A percentile compares a stretch with the other conserved stretches of the same genome.
phyloP scores from a whole-genome alignment of 2,113 vertebrate genomes.

The Antechinus stuartii region DNA sequence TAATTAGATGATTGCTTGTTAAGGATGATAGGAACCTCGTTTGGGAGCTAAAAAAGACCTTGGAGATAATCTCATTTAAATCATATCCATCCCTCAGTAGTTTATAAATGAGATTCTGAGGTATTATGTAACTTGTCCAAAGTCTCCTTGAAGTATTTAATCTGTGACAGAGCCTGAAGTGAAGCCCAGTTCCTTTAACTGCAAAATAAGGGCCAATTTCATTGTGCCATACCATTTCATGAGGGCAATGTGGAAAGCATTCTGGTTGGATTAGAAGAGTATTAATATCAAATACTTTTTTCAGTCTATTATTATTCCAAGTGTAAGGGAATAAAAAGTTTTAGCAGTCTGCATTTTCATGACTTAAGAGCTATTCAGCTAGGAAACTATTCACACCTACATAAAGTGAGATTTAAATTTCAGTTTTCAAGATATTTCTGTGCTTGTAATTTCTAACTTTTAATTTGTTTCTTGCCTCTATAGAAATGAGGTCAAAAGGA shows the following conservation, averaged over 20 bases:
- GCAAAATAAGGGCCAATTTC: background rate
- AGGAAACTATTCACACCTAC: background rate
- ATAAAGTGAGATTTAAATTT: background rate
- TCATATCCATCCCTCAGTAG: background rate
- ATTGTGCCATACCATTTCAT: background rate
- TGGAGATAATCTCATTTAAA: background rate
- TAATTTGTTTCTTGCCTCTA: background rate
- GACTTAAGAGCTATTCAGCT: background rate
- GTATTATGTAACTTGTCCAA: background rate
- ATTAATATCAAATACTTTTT: background rate
- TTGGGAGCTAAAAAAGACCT: background rate
- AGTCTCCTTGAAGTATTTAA: background rate
- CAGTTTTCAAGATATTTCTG: background rate
- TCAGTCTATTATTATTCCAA: background rate
- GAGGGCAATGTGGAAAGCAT: background rate
- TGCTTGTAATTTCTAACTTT: background rate
- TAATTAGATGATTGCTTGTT: background rate
- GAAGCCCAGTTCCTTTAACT: background rate
- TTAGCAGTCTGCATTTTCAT: background rate
- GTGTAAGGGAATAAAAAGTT: background rate
- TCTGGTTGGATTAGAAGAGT: background rate
- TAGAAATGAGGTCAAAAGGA: background rate
- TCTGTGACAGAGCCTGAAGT: background rate
- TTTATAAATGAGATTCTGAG: background rate
- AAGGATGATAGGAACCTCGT: background rate